Base-by-base conservation (phyloP, 2,888 invertebrate genomes). In the Catotricha subobsoleta region DNA sequence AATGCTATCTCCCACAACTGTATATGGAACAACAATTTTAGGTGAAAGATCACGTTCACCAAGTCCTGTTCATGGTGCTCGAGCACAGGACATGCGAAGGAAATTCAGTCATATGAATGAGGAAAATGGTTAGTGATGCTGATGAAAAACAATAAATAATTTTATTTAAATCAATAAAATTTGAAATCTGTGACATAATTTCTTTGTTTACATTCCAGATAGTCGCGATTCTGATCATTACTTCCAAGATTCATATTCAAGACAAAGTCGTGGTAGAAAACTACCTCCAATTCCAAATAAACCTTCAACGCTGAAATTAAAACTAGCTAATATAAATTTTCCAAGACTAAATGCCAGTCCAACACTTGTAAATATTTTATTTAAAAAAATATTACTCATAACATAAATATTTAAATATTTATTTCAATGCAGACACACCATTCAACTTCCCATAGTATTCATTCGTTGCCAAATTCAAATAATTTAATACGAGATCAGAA, bases 311-410 rank as follows among this genome's bases (percentile, higher is more conserved):
- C 70, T 92, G 59, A 84, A 84, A 63, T 72, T 86, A 54, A 78
- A 83, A 59, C 81, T 83, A 58, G 76, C 80, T 53, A 71, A 74
- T 48, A 76, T 84, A 58, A 90, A 91, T 67, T 91, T 91, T 67
- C 86, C 90, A 54, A 86, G 86, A 68, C 72, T 92, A 63, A 91
- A 87, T 69, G 81, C 88, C 55, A 92, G 92, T 61, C 92, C 94
- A 51, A 91, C 92, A 56, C 88, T 83, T 65, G 80, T 81, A 62
- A 68, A 70, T 58, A 44, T 40, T 19, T n/a, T n/a, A n/a, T n/a
- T n/a, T n/a, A n/a, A n/a, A n/a, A 45, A 46, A 44, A 45, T 31
- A 30, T 13, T 33, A 19, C 18, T n/a, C 13, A 35, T 35, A 28
- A 35, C n/a, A n/a, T n/a, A n/a, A n/a, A n/a, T n/a, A n/a, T n/a